These are phyloP conservation scores for Agapornis roseicollis DNA, from an alignment of 2,113 vertebrate genomes.

Conservation along the genomic window DNA sequence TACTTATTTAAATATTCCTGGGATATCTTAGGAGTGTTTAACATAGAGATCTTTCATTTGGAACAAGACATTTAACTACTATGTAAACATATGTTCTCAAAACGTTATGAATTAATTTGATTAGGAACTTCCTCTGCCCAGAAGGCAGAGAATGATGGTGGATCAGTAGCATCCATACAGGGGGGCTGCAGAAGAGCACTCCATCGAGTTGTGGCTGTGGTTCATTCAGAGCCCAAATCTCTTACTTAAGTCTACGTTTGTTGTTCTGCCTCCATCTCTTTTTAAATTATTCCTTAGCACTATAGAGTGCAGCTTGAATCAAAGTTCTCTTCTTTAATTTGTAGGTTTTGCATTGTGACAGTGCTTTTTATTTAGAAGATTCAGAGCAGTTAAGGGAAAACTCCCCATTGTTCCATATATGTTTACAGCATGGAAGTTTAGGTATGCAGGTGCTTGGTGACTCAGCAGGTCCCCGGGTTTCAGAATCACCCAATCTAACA, in stretches of 20 bases:
- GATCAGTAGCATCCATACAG: background rate
- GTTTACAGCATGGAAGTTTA: background rate
- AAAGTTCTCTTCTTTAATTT: background rate
- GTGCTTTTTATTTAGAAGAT: background rate
- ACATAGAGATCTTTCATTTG: background rate
- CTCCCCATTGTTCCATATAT: accelerated
- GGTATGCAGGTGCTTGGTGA: background rate
- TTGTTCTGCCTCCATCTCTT: background rate
- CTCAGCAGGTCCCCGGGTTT: background rate
- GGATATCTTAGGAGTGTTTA: background rate
- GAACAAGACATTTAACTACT: background rate
- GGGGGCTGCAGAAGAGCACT: background rate
- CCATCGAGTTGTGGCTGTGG: background rate
- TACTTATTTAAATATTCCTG: background rate
- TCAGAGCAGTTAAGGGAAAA: background rate
- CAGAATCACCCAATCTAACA: background rate
- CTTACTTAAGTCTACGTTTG: background rate
- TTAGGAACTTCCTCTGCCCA: background rate
- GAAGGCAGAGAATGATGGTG: background rate
- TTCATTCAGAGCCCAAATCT: background rate
- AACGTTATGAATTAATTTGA: background rate
- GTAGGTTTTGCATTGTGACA: background rate
- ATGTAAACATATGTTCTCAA: background rate
- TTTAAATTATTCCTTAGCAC: background rate
- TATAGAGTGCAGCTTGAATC: background rate